Conservation (phyloP, 2,797 vertebrate genomes). For the Echeneis naucrates region DNA sequence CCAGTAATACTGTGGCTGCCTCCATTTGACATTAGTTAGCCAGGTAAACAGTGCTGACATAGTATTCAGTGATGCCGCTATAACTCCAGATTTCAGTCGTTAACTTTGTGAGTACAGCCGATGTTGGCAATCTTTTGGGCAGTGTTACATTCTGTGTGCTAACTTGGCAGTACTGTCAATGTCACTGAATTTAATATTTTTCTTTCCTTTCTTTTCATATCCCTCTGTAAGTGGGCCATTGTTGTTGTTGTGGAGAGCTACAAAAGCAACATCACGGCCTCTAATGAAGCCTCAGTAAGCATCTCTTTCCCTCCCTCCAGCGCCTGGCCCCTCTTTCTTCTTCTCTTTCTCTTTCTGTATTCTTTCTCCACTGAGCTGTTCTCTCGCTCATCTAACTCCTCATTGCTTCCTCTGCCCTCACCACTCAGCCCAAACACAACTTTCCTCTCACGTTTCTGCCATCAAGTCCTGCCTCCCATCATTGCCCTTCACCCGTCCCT, state of each 20-base stretch:
- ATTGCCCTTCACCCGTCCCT: conserved; percentile 45
- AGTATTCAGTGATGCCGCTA: too few species aligned
- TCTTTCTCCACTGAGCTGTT: conserved; percentile 6
- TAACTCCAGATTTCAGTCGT: too few species aligned
- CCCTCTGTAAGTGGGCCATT: conserved; percentile 47
- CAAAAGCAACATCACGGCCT: conserved; percentile 75
- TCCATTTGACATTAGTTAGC: too few species aligned
- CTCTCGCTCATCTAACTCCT: conserved; percentile 12
- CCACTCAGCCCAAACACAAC: conserved; percentile 18
- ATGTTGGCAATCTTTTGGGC: too few species aligned
- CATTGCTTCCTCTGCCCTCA: conserved; percentile 25
- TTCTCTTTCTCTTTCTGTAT: background rate
- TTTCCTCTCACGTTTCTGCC: conserved; percentile 26
- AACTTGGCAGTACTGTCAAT: background rate
- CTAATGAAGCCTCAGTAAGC: conserved; percentile 67
- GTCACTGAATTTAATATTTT: background rate
- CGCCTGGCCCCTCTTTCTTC: background rate
- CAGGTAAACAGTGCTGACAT: too few species aligned
- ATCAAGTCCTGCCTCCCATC: conserved; percentile 48
- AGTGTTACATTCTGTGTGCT: too few species aligned
- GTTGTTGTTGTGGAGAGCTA: conserved; percentile 53
- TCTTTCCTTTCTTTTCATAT: conserved; percentile 11
- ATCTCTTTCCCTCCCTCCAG: conserved; percentile 31
- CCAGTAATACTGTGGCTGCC: background rate
- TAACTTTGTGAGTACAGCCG: too few species aligned